These are phyloP conservation scores for Drosophila nebulosa DNA, from an alignment of 1,140 invertebrate species.

Conservation along the genomic window DNA sequence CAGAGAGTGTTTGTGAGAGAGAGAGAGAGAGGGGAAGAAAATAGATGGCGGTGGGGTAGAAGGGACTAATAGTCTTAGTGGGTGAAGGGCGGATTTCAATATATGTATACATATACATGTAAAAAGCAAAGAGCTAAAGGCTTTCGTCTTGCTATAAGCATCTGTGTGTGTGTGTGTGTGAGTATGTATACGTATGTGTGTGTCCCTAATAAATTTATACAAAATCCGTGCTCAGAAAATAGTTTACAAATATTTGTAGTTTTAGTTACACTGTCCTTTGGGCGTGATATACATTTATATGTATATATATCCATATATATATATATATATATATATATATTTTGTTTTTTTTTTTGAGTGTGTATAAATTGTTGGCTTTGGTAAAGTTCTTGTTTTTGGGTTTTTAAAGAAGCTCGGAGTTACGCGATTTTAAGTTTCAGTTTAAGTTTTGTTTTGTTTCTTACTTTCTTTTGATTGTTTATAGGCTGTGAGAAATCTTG, in stretches of 20 bases:
- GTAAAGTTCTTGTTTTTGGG: not conserved
- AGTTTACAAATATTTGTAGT: constrained; percentile 76
- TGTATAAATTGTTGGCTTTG: constrained; percentile 2
- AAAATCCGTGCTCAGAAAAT: constrained; percentile 77
- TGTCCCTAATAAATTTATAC: constrained; percentile 66
- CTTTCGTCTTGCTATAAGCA: constrained; percentile 50
- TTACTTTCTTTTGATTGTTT: constrained; percentile 67
- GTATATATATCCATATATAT: no score
- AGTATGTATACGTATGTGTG: not conserved
- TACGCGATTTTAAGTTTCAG: constrained; percentile 28
- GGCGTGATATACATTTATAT: constrained; percentile 59
- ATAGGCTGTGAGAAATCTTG: constrained; percentile 31
- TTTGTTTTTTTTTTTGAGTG: no score
- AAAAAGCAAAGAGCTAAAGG: constrained; percentile 69
- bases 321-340: constrained; percentile 36
- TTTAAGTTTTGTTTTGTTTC: not conserved
- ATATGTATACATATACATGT: constrained; percentile 15
- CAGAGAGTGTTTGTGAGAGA: no score
- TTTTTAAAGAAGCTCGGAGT: constrained; percentile 67
- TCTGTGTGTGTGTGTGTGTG: constrained; percentile 45
- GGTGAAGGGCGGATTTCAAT: not conserved
- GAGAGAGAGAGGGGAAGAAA: not conserved
- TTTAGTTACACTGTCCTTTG: constrained; percentile 76
- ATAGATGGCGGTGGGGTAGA: not conserved
- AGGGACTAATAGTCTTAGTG: constrained; percentile 25